These are phyloP conservation scores for Invenusta paracnida DNA, from an alignment of 2,888 invertebrate species.

Conservation along the genomic window DNA sequence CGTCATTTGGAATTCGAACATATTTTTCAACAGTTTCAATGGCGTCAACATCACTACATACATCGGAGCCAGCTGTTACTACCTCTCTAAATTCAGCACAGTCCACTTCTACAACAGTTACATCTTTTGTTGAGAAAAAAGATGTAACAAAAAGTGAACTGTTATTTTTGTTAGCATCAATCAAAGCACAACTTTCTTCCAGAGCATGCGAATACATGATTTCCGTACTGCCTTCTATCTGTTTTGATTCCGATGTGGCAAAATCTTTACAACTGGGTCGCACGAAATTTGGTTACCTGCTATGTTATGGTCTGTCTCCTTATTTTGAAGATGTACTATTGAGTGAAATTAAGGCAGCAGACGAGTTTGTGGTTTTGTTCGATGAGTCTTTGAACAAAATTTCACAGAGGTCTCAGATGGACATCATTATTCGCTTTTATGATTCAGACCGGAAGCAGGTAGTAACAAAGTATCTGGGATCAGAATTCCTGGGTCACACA, in stretches of 20 bases:
- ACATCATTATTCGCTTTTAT: neutral
- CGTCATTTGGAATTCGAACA: too few relatives aligned
- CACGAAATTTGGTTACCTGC: neutral
- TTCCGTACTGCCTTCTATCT: neutral
- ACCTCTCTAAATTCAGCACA: neutral
- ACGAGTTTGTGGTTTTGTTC: neutral
- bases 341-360: neutral
- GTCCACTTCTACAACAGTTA: neutral
- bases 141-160: neutral
- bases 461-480: neutral
- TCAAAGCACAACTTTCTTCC: neutral
- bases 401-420: neutral
- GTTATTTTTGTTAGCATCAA: neutral
- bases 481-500: neutral
- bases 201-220: neutral
- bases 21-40: neutral
- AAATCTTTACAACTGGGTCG: neutral
- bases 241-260: neutral
- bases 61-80: neutral
- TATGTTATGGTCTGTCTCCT: neutral
- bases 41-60: neutral
- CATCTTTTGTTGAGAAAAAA: neutral
- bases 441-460: neutral
- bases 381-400: slow-evolving; percentile 18
- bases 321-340: neutral